These are phyloP conservation scores for Anthoscopus minutus DNA, from an alignment of 2,113 vertebrate genomes.

Conservation along the genomic window DNA sequence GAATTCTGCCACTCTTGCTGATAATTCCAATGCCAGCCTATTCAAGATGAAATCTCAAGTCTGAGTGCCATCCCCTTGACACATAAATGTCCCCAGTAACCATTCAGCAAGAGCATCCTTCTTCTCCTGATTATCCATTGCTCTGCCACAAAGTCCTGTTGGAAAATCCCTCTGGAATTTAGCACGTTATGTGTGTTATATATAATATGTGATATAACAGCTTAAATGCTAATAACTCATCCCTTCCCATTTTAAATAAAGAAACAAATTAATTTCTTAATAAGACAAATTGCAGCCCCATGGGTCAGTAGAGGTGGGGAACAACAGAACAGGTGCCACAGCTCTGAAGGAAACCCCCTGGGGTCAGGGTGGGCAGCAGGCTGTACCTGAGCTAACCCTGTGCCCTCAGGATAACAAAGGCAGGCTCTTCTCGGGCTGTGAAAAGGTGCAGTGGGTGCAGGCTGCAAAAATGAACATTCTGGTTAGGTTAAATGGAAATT, in stretches of 20 bases:
- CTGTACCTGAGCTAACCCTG: neutral
- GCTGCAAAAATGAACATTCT: neutral
- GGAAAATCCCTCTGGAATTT: neutral
- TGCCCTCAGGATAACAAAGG: neutral
- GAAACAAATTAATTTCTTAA: neutral
- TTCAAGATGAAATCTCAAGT: no score
- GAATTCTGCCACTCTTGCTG: neutral
- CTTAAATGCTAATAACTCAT: no score
- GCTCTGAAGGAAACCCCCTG: neutral
- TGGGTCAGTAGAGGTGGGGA: neutral
- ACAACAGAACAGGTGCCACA: neutral
- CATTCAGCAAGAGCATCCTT: neutral
- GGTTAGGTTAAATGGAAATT: neutral
- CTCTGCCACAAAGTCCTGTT: neutral
- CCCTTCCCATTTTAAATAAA: neutral
- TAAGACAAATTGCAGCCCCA: neutral
- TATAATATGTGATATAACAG: neutral
- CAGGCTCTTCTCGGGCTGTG: neutral
- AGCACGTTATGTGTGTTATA: rapidly evolving
- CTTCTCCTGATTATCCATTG: neutral
- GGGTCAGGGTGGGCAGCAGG: neutral
- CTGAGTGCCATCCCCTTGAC: no score
- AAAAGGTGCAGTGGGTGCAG: neutral
- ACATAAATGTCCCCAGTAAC: neutral
- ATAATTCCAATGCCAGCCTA: neutral